A percentile compares a stretch with the other conserved stretches of the same genome.
phyloP scores from a whole-genome alignment of 2,888 invertebrate genomes.

The Proisotoma minuta region DNA sequence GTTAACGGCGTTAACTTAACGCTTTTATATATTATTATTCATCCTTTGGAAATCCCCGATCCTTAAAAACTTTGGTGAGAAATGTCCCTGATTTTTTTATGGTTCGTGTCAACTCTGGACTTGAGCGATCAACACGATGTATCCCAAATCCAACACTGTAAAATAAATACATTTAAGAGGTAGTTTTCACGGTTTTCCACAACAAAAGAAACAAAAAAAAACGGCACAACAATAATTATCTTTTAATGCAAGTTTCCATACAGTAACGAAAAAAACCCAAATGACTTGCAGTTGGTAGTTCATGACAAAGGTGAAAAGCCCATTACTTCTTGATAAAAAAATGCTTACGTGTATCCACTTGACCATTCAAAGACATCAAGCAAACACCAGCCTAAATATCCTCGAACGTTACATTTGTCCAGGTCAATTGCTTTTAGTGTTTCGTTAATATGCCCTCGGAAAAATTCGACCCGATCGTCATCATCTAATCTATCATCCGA shows the following conservation, averaged over 20 bases:
- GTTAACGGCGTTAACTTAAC: not conserved
- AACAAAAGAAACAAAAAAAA: too few relatives aligned
- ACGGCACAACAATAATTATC: too few relatives aligned
- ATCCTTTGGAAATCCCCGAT: conserved; percentile 36
- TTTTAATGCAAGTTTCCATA: too few relatives aligned
- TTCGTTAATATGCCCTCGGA: conserved; percentile 42
- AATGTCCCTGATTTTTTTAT: conserved; percentile 40
- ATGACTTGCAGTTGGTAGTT: too few relatives aligned
- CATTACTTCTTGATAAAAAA: too few relatives aligned
- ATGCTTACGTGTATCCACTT: conserved; percentile 39
- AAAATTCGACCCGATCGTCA: conserved; percentile 39
- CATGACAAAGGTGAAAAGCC: too few relatives aligned
- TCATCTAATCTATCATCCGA: conserved; percentile 36
- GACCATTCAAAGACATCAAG: conserved; percentile 43
- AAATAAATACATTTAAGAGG: too few relatives aligned
- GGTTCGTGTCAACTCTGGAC: conserved; percentile 30
- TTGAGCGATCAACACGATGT: conserved; percentile 30
- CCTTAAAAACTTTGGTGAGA: conserved; percentile 32
- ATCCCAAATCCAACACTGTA: conserved; percentile 40
- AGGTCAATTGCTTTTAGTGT: conserved; percentile 41
- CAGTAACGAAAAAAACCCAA: too few relatives aligned
- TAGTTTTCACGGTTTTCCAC: too few relatives aligned
- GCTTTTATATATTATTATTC: not conserved
- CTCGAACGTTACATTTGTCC: conserved; percentile 42
- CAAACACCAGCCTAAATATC: conserved; percentile 42